These are phyloP conservation scores for Aurelia aurita DNA, from an alignment of 30 jellyfish, hydroid and myxozoan species.

Conservation along the genomic window DNA sequence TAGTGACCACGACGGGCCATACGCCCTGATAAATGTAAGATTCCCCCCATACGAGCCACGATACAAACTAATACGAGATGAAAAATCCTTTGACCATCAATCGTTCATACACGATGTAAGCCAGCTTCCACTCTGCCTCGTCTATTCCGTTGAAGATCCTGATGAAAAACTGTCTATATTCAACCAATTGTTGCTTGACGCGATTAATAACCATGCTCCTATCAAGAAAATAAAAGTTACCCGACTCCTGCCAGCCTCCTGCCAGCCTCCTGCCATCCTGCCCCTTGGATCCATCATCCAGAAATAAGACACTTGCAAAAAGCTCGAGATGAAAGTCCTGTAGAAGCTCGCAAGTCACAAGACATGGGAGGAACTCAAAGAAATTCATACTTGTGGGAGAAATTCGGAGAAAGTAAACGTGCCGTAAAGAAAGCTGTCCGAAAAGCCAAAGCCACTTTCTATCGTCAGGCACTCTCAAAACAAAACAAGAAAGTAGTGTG, in stretches of 20 bases:
- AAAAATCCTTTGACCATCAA: slow-evolving; percentile 33
- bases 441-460: neutral
- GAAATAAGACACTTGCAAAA: slow-evolving; percentile 5
- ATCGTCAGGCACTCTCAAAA: neutral
- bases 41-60: neutral
- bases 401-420: neutral
- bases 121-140: slow-evolving; percentile 49
- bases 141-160: slow-evolving; percentile 47
- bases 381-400: neutral
- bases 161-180: slow-evolving; percentile 11
- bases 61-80: slow-evolving; percentile 36
- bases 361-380: neutral
- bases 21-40: neutral
- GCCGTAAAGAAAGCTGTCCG: neutral
- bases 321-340: slow-evolving; percentile 15
- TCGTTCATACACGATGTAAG: slow-evolving; percentile 23
- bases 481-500: neutral
- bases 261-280: no score
- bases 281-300: slow-evolving; percentile 31
- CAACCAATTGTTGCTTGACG: neutral
- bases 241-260: no score
- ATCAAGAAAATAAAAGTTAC: neutral
- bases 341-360: neutral
- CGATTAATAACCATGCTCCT: slow-evolving; percentile 4
- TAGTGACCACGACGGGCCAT: neutral